Evolutionary conservation across 1,140 invertebrate species (phyloP), one percentile per base, ranked within the genome.

Genomic region (Eciton burchellii): DNA sequence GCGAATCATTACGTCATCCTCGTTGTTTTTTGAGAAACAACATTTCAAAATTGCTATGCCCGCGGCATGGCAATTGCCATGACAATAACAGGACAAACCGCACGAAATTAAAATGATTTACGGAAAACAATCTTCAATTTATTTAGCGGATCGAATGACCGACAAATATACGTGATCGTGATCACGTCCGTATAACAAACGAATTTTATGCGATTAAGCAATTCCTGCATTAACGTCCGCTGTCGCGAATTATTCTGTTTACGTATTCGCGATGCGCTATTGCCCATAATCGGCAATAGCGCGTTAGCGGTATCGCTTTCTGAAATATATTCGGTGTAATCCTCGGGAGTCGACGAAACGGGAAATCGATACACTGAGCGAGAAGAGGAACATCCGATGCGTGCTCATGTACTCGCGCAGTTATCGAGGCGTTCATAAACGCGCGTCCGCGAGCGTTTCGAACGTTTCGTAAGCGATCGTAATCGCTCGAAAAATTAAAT

Each of bases 371-470:
- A 43, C 3, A 26, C 9, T 26, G 21, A 5, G 2, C 4, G 21
- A 60, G 54, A 73, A n/a, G 21, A 45, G 54, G n/a, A 5, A 54
- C 19, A 8, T 21, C 1, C 43, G 16, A 19, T 16, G 16, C 6
- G 21, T 59, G 21, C 3, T 21, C 16, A 43, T 52, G 14, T 76
- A 52, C 16, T 41, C 49, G 41, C 56, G n/a, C 24, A 56, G 43
- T 79, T 79, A 79, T 68, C 74, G 49, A 14, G 63, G n/a, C 19
- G 19, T 21, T 68, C 49, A 68, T 79, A 79, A 79, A 79, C 49
- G 21, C 3, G 52, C 21, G 12, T 43, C 49, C 49, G 41, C 49
- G 63, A 79, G 56, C 35, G n/a, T 56, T n/a, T n/a, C n/a, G 16
- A 21, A 24, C 35, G 62, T 68, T 77, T 77, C 62, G 62, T 54